A percentile compares a stretch with the other conserved stretches of the same genome.
Conservation (phyloP, 1,140 invertebrate genomes). For the Orchesella cincta region DNA sequence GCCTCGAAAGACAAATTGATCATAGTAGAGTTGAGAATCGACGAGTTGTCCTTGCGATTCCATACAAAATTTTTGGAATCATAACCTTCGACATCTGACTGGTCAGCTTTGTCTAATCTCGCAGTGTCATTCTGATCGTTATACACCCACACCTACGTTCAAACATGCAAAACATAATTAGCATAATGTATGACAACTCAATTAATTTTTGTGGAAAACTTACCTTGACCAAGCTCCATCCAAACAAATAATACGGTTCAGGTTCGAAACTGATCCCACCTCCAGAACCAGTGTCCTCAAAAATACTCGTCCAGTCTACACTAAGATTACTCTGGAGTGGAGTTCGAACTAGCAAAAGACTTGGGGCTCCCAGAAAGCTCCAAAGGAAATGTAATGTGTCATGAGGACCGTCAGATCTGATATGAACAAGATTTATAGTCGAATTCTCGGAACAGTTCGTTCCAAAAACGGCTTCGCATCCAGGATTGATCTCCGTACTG, state of each 20-base stretch:
- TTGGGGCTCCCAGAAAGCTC: constrained; percentile 45
- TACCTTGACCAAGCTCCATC: constrained; percentile 42
- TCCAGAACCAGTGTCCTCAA: not conserved
- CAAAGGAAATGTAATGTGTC: constrained; percentile 48
- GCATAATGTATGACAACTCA: not conserved
- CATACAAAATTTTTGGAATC: constrained; percentile 45
- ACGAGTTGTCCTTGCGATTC: constrained; percentile 32
- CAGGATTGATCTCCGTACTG: constrained; percentile 42
- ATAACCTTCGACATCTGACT: constrained; percentile 34
- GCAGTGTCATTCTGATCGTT: constrained; percentile 39
- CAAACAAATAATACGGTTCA: constrained; percentile 41
- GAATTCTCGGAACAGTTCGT: not conserved
- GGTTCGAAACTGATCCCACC: constrained; percentile 20
- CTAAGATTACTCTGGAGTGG: constrained; percentile 26
- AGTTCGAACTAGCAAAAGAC: constrained; percentile 44
- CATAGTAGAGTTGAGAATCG: not conserved
- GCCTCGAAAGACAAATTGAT: constrained; percentile 37
- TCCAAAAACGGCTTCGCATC: constrained; percentile 2
- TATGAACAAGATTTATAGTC: constrained; percentile 44
- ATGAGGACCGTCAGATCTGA: constrained; percentile 39
- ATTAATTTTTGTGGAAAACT: not conserved
- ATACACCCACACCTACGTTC: constrained; percentile 43
- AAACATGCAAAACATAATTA: not conserved
- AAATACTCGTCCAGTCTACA: constrained; percentile 38
- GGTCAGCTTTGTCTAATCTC: constrained; percentile 41